Conservation (phyloP, 2,797 vertebrate genomes). For the Meda fulgida region DNA sequence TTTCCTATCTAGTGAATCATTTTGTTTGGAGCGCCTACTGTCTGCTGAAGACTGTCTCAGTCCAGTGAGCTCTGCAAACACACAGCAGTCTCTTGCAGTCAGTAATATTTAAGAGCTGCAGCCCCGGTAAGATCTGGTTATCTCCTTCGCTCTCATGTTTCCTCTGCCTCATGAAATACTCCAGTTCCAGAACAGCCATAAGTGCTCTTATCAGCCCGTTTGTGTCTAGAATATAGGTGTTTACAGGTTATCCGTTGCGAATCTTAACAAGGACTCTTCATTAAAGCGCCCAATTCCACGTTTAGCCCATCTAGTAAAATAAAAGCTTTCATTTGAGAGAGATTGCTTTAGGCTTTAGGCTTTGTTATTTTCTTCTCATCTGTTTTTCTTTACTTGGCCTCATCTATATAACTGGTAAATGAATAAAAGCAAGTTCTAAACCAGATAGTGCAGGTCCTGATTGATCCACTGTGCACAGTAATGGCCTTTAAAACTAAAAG, state of each 20-base stretch:
- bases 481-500: not conserved
- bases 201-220: constrained; percentile 22
- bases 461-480: not conserved
- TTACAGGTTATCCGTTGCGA: constrained; percentile 18
- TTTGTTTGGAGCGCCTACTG: constrained; percentile 76
- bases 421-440: constrained; percentile 4
- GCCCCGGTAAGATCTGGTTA: constrained; percentile 77
- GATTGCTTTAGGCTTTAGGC: constrained; percentile 17
- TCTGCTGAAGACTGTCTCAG: constrained; percentile 78
- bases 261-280: constrained; percentile 35
- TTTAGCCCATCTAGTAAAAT: constrained; percentile 17
- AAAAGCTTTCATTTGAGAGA: constrained; percentile 21
- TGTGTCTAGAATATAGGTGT: constrained; percentile 3
- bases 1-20: constrained; percentile 71
- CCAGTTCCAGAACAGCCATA: constrained; percentile 58
- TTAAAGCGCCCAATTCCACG: constrained; percentile 1
- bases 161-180: constrained; percentile 73
- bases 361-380: not conserved
- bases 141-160: constrained; percentile 47
- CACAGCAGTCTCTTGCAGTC: constrained; percentile 78
- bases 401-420: not conserved
- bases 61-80: constrained; percentile 78
- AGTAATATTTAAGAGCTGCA: constrained; percentile 76
- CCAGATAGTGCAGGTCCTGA: not conserved
- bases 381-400: constrained; percentile 7